Evolutionary conservation across 2,113 vertebrate species (phyloP), one percentile per base, ranked within the genome.

Genomic region (Leptosomus discolor): DNA sequence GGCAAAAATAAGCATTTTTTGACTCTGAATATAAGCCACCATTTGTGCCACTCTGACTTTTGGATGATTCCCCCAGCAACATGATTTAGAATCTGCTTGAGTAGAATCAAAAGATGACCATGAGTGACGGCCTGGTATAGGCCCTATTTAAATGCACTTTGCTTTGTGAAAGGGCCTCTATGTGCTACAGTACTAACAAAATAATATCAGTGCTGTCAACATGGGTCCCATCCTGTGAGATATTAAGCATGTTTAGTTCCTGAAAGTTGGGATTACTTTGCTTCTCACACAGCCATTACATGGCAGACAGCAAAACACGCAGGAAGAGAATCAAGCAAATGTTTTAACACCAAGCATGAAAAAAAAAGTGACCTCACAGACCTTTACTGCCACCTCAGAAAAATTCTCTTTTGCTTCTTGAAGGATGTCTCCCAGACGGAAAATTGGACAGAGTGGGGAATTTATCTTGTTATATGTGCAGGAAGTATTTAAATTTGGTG

Each of bases 341-440:
- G 7, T n/a, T 85, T 57, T 46, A 68, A 78, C 48, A 51, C 8
- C 9, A 10, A 65, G 19, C 16, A 41, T 41, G 29, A 71, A 57
- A 79, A 83, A 58, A 73, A 56, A 30, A 63, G 53, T 85, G 41
- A 1, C 48, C 17, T 18, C 73, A 95, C 96, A 75, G 71, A 99
- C 99, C 99, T 99, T 98, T 41, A 99, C 39, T 5, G 99, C 98
- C 83, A 99, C 89, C 5, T 98, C 97, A 21, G 98, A 96, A 97
- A 99, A 99, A 39, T 97, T 98, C 64, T 99, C 98, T 39, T 98
- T 98, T 8, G 98, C 97, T 81, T 98, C 98, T 53, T 14, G 93
- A 41, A 99, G 96, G 32, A 99, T 94, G 64, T 99, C 98, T 68
- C 99, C 98, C 60, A 99, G 97, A 23, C 96, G 98, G 96, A 99